Evolutionary conservation across 1,140 invertebrate species (phyloP).

Genomic region (Leptestheria dahalacensis): DNA sequence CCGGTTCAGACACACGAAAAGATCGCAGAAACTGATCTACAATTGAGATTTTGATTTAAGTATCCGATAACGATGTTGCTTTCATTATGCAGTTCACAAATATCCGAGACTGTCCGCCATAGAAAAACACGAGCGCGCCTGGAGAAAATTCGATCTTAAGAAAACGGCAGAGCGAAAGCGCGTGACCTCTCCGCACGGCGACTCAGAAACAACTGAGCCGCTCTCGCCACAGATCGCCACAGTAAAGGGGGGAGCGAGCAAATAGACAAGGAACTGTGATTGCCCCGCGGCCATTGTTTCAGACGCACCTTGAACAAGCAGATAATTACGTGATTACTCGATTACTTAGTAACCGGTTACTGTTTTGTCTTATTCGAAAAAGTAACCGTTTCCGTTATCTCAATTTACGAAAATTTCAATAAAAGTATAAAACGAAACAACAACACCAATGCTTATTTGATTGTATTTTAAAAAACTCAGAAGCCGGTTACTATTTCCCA

Average conservation of each 20-base stretch:
- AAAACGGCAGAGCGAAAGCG: background rate
- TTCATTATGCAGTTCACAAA: background rate
- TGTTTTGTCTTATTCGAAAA: background rate
- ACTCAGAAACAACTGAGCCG: background rate
- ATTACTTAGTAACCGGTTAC: background rate
- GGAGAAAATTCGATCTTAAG: too few species aligned
- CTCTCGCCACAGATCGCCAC: too few species aligned
- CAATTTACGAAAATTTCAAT: too few species aligned
- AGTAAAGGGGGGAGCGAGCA: background rate
- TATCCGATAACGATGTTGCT: background rate
- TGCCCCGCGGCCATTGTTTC: background rate
- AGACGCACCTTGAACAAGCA: background rate
- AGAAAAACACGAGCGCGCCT: too few species aligned
- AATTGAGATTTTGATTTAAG: background rate
- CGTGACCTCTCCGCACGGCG: background rate
- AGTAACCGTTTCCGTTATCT: background rate
- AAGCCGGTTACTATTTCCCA: too few species aligned
- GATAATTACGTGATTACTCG: background rate
- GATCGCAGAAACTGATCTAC: too few species aligned
- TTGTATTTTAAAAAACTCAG: too few species aligned
- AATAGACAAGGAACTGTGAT: background rate
- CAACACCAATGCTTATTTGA: too few species aligned
- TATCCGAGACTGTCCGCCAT: background rate
- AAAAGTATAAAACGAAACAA: too few species aligned
- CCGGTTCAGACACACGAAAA: too few species aligned